Evolutionary conservation across 1,140 invertebrate genomes (phyloP), one percentile per base, ranked within the genome.

Genomic region (Anagrus nilaparvatae): DNA sequence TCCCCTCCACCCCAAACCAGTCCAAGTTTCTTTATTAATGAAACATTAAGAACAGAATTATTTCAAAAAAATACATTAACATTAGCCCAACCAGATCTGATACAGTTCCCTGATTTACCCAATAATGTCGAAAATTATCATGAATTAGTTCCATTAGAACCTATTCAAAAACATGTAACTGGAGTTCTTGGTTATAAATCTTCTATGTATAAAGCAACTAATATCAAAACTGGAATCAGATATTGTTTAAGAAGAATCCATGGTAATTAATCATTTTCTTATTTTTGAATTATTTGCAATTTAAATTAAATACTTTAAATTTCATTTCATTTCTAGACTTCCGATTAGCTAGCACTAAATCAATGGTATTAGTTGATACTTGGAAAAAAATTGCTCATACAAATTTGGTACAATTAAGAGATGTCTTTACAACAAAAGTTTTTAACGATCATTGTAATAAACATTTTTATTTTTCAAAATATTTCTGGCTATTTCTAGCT

Each of bases 341-440:
- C 62, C 75, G 86, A 12, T 65, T 90, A 38, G 78, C 81, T 43
- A 87, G 84, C 53, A 82, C 82, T 20, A 91, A 93, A 60, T 87
- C 82, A 60, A 84, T 89, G 69, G 71, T 82, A 7, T 60, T 87
- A 36, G 83, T 92, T 25, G 91, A 96, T 48, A 77, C 84, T 70
- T 97, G 94, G 93, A 93, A 93, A 60, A 85, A 89, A 63, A 69
- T 97, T 16, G 79, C 82, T 51, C 92, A 96, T 70, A 85, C 91
- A 49, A 96, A 96, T 74, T 76, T 97, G 46, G 87, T 96, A 29
- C 80, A 87, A 49, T 71, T 97, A 27, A 76, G 86, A 60, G 90
- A 96, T 67, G 86, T 91, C 40, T 97, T 97, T 66, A 90, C 89
- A 9, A 96, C 93, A 24, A 94, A 94, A 70, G 83, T 84, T 25